A percentile compares a stretch with the other conserved stretches of the same genome.
These are phyloP conservation scores for Heliconius nattereri DNA, from an alignment of 1,140 invertebrate genomes.

Conservation along the genomic window DNA sequence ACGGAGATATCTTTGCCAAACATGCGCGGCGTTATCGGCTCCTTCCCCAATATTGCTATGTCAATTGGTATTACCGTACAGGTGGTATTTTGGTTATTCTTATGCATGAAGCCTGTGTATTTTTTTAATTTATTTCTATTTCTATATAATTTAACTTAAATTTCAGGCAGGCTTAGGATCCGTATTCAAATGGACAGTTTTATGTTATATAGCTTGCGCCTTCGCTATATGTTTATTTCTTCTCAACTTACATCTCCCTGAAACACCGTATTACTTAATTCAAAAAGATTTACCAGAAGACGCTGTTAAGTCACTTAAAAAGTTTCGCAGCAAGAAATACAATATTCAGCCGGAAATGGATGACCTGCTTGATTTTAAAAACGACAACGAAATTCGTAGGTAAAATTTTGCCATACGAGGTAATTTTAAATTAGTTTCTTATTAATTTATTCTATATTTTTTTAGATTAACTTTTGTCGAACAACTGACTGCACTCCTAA, in stretches of 20 bases:
- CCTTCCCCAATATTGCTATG: slow-evolving; percentile 83
- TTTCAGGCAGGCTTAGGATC: slow-evolving; percentile 56
- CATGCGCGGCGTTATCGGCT: slow-evolving; percentile 82
- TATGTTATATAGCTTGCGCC: slow-evolving; percentile 43
- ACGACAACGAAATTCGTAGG: slow-evolving; percentile 55
- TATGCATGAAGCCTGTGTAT: background rate
- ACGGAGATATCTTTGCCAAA: slow-evolving; percentile 83
- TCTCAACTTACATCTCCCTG: slow-evolving; percentile 48
- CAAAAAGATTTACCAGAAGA: slow-evolving; percentile 41
- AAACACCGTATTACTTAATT: slow-evolving; percentile 61
- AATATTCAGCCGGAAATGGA: slow-evolving; percentile 51
- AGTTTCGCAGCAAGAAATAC: slow-evolving; percentile 46
- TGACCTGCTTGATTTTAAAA: slow-evolving; percentile 52
- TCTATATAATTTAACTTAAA: background rate
- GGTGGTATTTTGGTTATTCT: slow-evolving; percentile 36
- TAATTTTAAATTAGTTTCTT: background rate
- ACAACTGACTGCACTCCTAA: slow-evolving; percentile 39
- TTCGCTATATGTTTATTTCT: slow-evolving; percentile 44
- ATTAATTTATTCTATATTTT: slow-evolving; percentile 22
- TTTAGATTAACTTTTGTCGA: slow-evolving; percentile 48
- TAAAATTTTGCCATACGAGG: slow-evolving; percentile 34
- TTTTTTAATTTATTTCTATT: background rate
- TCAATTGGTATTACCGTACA: slow-evolving; percentile 79
- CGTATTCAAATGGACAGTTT: slow-evolving; percentile 44
- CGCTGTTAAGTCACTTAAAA: slow-evolving; percentile 39